Evolutionary conservation across 2,888 invertebrate genomes (phyloP).

Genomic region (Cantharis flavilabris): DNA sequence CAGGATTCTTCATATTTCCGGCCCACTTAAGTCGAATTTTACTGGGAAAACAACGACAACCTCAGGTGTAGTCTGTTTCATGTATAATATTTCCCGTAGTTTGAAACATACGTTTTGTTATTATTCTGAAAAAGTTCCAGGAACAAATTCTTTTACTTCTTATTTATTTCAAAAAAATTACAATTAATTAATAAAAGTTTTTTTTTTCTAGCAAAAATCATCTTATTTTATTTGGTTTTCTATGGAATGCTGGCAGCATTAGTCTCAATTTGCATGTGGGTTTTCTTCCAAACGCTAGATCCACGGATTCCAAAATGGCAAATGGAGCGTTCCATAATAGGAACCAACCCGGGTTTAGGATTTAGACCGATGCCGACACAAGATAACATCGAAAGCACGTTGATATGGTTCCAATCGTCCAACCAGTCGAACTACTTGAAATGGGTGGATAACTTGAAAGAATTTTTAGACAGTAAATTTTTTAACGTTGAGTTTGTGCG

Average conservation of each 20-base stretch:
- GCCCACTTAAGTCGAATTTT: too few species aligned
- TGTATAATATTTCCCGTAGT: too few species aligned
- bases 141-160: too few species aligned
- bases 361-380: slow-evolving; percentile 90
- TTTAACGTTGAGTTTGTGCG: neutral
- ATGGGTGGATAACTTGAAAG: slow-evolving; percentile 77
- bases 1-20: too few species aligned
- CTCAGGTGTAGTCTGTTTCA: too few species aligned
- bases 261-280: slow-evolving; percentile 93
- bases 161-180: too few species aligned
- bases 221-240: slow-evolving; percentile 93
- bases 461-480: slow-evolving; percentile 77
- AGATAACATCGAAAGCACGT: slow-evolving; percentile 87
- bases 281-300: slow-evolving; percentile 89
- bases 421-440: slow-evolving; percentile 74
- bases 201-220: slow-evolving; percentile 80
- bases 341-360: slow-evolving; percentile 94
- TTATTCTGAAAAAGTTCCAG: too few species aligned
- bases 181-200: too few species aligned
- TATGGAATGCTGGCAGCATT: slow-evolving; percentile 89
- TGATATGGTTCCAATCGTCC: slow-evolving; percentile 92
- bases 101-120: too few species aligned
- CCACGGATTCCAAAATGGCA: slow-evolving; percentile 90
- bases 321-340: slow-evolving; percentile 83
- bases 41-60: too few species aligned